Conservation (phyloP, 2,113 vertebrate genomes). For the Apus apus region DNA sequence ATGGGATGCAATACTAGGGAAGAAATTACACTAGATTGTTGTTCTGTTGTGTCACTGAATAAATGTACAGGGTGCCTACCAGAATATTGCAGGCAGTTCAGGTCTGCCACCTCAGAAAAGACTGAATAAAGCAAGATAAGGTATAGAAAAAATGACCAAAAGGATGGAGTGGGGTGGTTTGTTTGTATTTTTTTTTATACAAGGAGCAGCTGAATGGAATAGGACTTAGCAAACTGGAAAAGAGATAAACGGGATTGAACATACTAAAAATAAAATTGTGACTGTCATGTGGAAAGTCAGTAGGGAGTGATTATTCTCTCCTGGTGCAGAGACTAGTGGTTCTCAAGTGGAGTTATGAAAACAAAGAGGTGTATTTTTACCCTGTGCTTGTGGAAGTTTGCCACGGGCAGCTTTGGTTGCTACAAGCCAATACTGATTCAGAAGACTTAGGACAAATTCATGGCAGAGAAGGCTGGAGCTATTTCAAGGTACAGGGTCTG, state of each 20-base stretch:
- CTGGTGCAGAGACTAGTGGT: conserved; percentile 6
- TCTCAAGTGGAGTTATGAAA: conserved; percentile 28
- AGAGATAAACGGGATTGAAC: conserved; percentile 25
- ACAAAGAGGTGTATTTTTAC: conserved; percentile 58
- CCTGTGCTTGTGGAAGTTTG: conserved; percentile 15
- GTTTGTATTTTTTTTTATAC: neutral
- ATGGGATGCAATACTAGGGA: neutral
- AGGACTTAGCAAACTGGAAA: neutral
- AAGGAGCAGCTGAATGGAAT: conserved; percentile 9
- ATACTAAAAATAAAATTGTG: conserved; percentile 52
- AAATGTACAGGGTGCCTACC: neutral
- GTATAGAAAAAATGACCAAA: neutral
- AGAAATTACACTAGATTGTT: neutral
- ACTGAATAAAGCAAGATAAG: neutral
- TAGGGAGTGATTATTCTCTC: conserved; percentile 42
- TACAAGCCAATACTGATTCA: neutral
- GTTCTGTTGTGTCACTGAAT: neutral
- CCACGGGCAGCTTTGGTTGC: conserved; percentile 6
- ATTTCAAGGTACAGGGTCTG: neutral
- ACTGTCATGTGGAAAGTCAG: conserved; percentile 27
- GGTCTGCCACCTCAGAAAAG: neutral
- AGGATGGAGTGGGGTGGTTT: neutral
- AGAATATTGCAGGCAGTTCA: neutral
- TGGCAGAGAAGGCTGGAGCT: neutral
- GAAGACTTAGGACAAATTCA: neutral